Conservation (phyloP, 2,797 vertebrate genomes). For the Ibycter americanus region DNA sequence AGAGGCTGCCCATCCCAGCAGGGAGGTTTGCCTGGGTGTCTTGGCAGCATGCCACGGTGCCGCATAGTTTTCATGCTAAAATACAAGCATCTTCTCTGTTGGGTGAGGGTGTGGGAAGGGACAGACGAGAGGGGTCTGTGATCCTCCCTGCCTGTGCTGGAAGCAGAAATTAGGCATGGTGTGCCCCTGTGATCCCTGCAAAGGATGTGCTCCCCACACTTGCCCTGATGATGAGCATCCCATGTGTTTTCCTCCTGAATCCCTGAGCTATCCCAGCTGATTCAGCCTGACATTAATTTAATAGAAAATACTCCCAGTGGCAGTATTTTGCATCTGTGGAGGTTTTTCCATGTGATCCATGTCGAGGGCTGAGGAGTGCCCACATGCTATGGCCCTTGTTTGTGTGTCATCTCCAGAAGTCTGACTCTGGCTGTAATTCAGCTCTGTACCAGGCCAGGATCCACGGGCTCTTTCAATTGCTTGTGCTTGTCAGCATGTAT, state of each 20-base stretch:
- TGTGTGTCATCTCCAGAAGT: background rate
- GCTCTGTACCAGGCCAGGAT: background rate
- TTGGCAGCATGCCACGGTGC: background rate
- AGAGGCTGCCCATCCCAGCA: background rate
- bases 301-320: background rate
- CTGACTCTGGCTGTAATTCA: background rate
- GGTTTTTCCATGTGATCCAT: background rate
- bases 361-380: background rate
- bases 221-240: background rate
- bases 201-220: fast-evolving
- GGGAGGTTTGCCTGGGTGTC: background rate
- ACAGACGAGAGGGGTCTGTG: background rate
- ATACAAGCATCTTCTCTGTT: background rate
- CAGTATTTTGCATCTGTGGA: background rate
- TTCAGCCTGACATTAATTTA: background rate
- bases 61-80: background rate
- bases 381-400: fast-evolving
- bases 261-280: background rate
- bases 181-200: background rate
- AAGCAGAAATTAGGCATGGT: background rate
- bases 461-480: background rate
- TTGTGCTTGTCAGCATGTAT: background rate
- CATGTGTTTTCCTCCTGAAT: background rate
- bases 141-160: background rate
- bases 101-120: background rate